These are phyloP conservation scores for Drosophila funebris DNA, from an alignment of 1,140 invertebrate species.

Conservation along the genomic window DNA sequence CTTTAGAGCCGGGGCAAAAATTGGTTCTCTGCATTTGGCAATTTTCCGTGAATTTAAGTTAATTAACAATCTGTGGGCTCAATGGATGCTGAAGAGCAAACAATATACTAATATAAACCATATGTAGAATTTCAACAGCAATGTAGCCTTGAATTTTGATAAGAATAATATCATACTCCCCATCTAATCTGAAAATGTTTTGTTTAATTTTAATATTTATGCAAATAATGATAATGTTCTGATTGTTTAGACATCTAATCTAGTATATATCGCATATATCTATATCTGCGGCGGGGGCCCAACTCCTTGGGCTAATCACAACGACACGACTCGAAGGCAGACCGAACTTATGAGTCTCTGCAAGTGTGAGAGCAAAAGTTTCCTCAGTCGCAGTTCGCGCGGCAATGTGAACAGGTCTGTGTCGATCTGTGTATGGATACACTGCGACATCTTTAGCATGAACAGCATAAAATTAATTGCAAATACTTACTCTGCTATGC, in stretches of 20 bases:
- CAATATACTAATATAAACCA: too few relatives aligned
- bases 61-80: slow-evolving; percentile 45
- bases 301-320: not conserved
- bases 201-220: not conserved
- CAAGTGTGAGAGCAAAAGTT: not conserved
- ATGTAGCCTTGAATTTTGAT: not conserved
- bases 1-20: slow-evolving; percentile 20
- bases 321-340: not conserved
- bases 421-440: not conserved
- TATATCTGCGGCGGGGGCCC: not conserved
- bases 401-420: not conserved
- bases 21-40: slow-evolving; percentile 28
- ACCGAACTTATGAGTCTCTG: not conserved
- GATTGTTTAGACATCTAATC: not conserved
- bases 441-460: not conserved
- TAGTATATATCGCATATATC: not conserved
- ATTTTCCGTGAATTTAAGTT: slow-evolving; percentile 47
- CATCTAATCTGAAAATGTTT: not conserved
- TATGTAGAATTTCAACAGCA: too few relatives aligned
- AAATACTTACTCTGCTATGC: not conserved
- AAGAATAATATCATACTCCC: not conserved
- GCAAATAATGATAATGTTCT: not conserved
- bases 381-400: not conserved
- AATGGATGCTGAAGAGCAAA: not conserved
- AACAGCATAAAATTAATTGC: not conserved